phyloP scores from a whole-genome alignment of 2,797 vertebrate species.

The Linurgus olivaceus region DNA sequence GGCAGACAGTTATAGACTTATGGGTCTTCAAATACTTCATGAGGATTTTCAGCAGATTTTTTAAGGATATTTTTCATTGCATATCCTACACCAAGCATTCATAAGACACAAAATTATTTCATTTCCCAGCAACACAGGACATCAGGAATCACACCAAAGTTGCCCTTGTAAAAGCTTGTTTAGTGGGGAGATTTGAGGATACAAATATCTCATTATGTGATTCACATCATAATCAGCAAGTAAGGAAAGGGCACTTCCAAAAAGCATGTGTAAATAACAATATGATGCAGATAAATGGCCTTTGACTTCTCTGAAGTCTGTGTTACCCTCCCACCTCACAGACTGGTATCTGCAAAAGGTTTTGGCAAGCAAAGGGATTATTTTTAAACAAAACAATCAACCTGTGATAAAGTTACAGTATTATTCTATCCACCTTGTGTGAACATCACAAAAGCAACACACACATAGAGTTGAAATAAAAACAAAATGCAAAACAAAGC shows the following conservation, averaged over 20 bases:
- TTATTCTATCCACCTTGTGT: background rate
- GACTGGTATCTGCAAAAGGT: background rate
- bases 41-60: constrained; percentile 10
- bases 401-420: background rate
- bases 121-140: background rate
- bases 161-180: background rate
- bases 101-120: background rate
- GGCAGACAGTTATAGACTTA: constrained; percentile 45
- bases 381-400: background rate
- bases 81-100: background rate
- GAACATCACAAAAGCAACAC: background rate
- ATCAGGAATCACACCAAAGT: background rate
- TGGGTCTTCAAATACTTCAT: constrained; percentile 42
- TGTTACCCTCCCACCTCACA: background rate
- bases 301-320: background rate
- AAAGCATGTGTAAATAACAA: background rate
- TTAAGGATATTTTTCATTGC: background rate
- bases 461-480: accelerated
- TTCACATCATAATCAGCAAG: background rate
- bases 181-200: background rate
- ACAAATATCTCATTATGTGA: background rate
- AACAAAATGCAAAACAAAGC: background rate
- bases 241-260: background rate
- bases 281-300: background rate
- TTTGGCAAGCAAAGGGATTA: background rate